phyloP scores from a whole-genome alignment of 1,140 invertebrate species.

The Ceratosolen solmsi region DNA sequence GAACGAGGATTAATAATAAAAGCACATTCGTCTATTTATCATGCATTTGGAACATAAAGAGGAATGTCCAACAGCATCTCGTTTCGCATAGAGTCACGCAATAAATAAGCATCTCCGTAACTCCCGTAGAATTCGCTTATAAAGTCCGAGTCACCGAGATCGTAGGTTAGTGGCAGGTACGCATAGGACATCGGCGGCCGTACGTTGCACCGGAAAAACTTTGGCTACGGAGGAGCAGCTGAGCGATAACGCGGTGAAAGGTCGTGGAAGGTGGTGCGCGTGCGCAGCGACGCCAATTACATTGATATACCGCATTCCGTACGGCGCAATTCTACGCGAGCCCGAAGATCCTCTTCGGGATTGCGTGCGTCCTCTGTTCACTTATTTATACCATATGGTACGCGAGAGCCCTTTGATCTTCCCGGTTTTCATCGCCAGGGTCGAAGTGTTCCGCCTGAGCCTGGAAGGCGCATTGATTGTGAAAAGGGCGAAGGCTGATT shows the following conservation, averaged over 20 bases:
- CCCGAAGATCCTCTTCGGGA: not conserved
- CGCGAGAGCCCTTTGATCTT: slow-evolving; percentile 2
- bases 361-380: not conserved
- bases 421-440: not conserved
- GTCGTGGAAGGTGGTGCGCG: not conserved
- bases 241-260: slow-evolving; percentile 33
- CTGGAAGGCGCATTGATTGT: not conserved
- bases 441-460: not conserved
- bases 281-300: slow-evolving; percentile 30
- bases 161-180: not conserved
- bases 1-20: not conserved
- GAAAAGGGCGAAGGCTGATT: not conserved
- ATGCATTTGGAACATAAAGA: not conserved
- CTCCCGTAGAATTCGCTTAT: not conserved
- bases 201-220: not conserved
- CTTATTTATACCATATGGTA: not conserved
- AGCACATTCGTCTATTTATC: not conserved
- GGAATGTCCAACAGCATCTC: not conserved
- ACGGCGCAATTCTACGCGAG: not conserved
- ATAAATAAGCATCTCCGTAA: not conserved
- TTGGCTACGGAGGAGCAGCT: not conserved
- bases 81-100: not conserved
- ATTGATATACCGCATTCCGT: slow-evolving; percentile 27
- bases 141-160: not conserved
- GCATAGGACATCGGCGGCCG: not conserved